Evolutionary conservation across 1,140 invertebrate species (phyloP), one percentile per base, ranked within the genome.

Genomic region (Thereuonema tuberculata): DNA sequence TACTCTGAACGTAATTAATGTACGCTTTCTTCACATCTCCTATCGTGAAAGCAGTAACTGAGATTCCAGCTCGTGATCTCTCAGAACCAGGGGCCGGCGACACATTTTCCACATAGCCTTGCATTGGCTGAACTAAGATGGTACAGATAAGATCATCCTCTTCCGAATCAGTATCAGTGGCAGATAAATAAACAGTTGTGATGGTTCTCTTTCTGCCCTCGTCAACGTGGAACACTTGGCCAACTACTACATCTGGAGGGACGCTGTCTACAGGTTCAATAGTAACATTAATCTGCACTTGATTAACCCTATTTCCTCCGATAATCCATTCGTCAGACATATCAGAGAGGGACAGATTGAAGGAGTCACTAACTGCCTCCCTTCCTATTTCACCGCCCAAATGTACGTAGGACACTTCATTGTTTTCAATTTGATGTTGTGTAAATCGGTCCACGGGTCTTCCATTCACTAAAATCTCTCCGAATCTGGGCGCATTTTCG

Each of bases 1-100:
- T 66, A 62, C 73, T 76, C 55, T 76, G 75, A 17, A 75, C 69
- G 63, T 75, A 76, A 43, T 70, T 70, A 17, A 76, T 68, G 31
- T 70, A 62, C 1, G 67, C 68, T 17, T 64, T 28, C 5, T 64
- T 50, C 12, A 76, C 43, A 60, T 75, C 72, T 9, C 62, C 53
- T 25, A 70, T 62, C 24, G 63, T 67, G 61, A 75, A 76, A 1
- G 72, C 68, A 17, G 70, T 70, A 21, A 74, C 63, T 21, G 73
- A 70, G 5, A 71, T 67, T 2, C 74, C 74, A 26, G 59, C 61
- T 59, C 69, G 61, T 0, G 68, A 66, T 52, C 65, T 68, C 59
- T 74, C 71, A 1, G 71, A 73, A 2, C 74, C 73, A 0, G 67
- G 67, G 3, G 63, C 65, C 21, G 72, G 69, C 1, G 69, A 64